Evolutionary conservation across 2,113 vertebrate species (phyloP).

Genomic region (Nycticebus coucang): DNA sequence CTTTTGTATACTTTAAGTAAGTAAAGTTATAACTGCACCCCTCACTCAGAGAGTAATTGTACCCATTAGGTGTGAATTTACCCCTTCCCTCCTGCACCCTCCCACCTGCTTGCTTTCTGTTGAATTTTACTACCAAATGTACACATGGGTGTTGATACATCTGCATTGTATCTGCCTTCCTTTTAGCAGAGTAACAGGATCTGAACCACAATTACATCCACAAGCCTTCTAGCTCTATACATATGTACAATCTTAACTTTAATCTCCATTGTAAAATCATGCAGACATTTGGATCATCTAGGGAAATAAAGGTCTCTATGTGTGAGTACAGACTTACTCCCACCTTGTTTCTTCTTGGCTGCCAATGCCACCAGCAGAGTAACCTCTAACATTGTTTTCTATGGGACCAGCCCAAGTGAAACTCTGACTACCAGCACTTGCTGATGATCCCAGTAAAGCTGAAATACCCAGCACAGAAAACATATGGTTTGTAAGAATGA

Average conservation of each 20-base stretch:
- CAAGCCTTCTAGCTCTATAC: neutral
- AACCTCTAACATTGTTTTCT: slow-evolving; percentile 29
- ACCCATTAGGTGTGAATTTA: no score
- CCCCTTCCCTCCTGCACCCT: no score
- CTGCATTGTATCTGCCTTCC: neutral
- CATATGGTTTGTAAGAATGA: slow-evolving; percentile 38
- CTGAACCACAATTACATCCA: neutral
- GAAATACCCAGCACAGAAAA: slow-evolving; percentile 37
- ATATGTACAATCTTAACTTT: slow-evolving; percentile 14
- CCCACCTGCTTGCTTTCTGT: no score
- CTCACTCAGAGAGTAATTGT: no score
- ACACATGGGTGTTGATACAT: neutral
- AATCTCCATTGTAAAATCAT: slow-evolving; percentile 17
- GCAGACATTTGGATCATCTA: neutral
- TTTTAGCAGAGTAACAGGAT: neutral
- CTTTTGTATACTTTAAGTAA: no score
- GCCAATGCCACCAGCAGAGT: neutral
- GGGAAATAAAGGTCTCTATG: neutral
- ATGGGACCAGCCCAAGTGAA: neutral
- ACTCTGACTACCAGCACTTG: neutral
- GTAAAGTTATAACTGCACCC: no score
- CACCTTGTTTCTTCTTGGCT: slow-evolving; percentile 15
- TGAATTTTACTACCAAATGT: no score
- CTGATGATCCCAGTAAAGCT: slow-evolving; percentile 6
- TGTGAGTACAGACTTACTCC: neutral